phyloP scores from a whole-genome alignment of 2,888 invertebrate genomes.

The Apamea sordens region DNA sequence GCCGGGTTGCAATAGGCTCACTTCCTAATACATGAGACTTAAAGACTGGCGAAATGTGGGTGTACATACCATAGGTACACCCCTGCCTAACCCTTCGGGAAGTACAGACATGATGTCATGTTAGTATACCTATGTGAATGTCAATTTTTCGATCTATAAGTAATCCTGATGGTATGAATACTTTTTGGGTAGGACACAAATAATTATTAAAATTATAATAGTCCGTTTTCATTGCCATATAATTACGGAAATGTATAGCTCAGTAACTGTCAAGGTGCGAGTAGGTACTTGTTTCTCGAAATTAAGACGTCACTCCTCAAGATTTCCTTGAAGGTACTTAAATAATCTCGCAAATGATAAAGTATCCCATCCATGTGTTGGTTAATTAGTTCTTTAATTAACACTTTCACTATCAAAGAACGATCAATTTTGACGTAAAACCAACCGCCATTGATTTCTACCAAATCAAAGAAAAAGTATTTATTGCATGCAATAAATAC shows the following conservation, averaged over 20 bases:
- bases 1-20: neutral
- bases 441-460: too few species aligned
- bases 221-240: constrained; percentile 28
- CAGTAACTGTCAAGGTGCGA: constrained; percentile 3
- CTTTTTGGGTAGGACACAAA: too few species aligned
- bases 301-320: constrained; percentile 7
- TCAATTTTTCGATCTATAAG: too few species aligned
- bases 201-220: neutral
- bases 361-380: neutral
- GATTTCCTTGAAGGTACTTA: constrained; percentile 2
- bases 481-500: too few species aligned
- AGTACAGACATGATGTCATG: neutral
- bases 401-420: neutral
- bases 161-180: too few species aligned
- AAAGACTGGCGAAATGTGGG: neutral
- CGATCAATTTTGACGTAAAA: neutral
- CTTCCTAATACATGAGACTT: neutral
- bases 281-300: constrained; percentile 19
- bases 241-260: constrained; percentile 24
- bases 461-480: too few species aligned
- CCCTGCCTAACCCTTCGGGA: neutral
- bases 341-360: neutral
- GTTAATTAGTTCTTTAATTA: neutral
- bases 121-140: neutral
- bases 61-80: too few species aligned